Evolutionary conservation across 2,888 invertebrate species (phyloP).

Genomic region (Ctenicera cuprea): DNA sequence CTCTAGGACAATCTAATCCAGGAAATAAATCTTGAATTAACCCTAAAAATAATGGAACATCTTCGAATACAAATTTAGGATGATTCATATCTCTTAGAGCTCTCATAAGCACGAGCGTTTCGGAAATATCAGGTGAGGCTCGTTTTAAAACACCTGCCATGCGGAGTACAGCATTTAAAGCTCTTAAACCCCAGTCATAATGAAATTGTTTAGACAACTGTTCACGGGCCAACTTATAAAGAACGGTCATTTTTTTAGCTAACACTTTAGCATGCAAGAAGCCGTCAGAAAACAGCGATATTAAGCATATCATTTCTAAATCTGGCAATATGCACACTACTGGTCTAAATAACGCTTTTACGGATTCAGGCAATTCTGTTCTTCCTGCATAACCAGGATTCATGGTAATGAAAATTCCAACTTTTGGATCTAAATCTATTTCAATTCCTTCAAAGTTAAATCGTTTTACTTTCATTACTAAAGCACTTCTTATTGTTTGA

Average conservation of each 20-base stretch:
- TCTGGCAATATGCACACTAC: conserved; percentile 95
- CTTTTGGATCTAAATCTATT: conserved; percentile 87
- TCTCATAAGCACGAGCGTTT: conserved; percentile 92
- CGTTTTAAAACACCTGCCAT: conserved; percentile 94
- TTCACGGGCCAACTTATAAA: conserved; percentile 90
- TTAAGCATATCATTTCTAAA: conserved; percentile 92
- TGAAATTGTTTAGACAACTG: conserved; percentile 95
- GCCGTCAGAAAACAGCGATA: conserved; percentile 94
- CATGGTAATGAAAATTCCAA: conserved; percentile 97
- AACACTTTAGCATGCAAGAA: conserved; percentile 92
- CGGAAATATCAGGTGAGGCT: conserved; percentile 85
- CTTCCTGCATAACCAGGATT: conserved; percentile 95
- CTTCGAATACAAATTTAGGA: conserved; percentile 94
- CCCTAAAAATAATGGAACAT: conserved; percentile 92
- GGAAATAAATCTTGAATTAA: conserved; percentile 93
- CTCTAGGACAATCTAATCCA: conserved; percentile 90
- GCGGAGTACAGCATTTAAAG: conserved; percentile 91
- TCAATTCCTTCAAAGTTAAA: conserved; percentile 82
- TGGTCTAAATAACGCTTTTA: conserved; percentile 93
- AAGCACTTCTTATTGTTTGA: conserved; percentile 90
- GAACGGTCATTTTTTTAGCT: conserved; percentile 95
- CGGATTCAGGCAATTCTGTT: conserved; percentile 93
- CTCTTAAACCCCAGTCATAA: conserved; percentile 95
- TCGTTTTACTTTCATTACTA: conserved; percentile 83
- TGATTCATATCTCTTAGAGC: conserved; percentile 95